A percentile compares a stretch with the other conserved stretches of the same genome.
Conservation (phyloP, 2,113 vertebrate species). For the Drymodes brunneopygia region DNA sequence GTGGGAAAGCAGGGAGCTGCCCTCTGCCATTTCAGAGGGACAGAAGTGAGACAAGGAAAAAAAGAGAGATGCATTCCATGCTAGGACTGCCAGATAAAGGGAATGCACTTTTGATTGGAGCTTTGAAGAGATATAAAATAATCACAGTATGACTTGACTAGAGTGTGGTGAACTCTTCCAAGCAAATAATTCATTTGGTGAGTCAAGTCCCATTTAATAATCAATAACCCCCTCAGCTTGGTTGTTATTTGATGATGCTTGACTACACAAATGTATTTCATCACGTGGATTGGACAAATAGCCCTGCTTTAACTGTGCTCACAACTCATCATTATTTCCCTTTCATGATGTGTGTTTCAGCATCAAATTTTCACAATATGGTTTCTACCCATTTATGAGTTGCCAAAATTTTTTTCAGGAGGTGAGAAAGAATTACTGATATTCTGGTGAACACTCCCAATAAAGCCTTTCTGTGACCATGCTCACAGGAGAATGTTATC, state of each 20-base stretch:
- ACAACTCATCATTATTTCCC: background rate
- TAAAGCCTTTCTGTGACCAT: background rate
- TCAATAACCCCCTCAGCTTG: background rate
- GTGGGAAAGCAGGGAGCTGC: background rate
- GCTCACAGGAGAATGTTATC: background rate
- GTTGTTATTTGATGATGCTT: background rate
- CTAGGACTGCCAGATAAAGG: background rate
- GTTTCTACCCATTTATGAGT: background rate
- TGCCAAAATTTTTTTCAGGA: background rate
- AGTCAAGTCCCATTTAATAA: background rate
- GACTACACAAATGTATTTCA: background rate
- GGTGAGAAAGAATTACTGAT: constrained; percentile 4
- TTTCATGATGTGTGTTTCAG: background rate
- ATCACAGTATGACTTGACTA: background rate
- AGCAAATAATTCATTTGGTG: background rate
- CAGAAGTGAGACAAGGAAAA: background rate
- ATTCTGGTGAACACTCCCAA: background rate
- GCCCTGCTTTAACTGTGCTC: background rate
- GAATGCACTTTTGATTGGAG: background rate
- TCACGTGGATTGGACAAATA: background rate
- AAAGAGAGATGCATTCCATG: background rate
- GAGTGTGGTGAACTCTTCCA: background rate
- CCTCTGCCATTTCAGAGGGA: background rate
- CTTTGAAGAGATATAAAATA: background rate
- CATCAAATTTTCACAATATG: background rate